These are phyloP conservation scores for Bedellia somnulentella DNA, from an alignment of 2,888 invertebrate species.

Conservation along the genomic window DNA sequence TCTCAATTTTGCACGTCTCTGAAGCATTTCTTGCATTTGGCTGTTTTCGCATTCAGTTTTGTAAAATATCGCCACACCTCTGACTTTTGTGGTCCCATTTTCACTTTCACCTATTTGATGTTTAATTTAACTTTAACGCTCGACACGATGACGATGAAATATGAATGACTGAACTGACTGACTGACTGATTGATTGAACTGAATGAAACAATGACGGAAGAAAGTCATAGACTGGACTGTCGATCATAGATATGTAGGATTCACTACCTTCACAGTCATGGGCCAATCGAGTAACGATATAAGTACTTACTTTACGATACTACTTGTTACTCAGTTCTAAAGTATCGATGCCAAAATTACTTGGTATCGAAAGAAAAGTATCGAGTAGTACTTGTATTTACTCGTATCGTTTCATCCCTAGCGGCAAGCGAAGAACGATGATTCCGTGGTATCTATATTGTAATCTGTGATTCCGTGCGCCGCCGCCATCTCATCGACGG, in stretches of 20 bases:
- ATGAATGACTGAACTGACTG: too few species aligned
- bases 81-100: constrained; percentile 2
- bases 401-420: constrained; percentile 4
- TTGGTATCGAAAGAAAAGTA: constrained; percentile 3
- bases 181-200: too few species aligned
- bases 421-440: too few species aligned
- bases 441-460: too few species aligned
- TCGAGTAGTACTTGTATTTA: constrained; percentile 4
- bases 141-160: too few species aligned
- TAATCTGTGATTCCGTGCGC: too few species aligned
- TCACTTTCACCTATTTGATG: background rate
- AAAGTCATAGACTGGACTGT: background rate
- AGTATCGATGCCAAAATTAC: constrained; percentile 5
- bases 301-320: constrained; percentile 2
- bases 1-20: constrained; percentile 8
- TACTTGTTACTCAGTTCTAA: constrained; percentile 5
- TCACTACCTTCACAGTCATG: background rate
- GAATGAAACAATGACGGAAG: background rate
- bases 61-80: constrained; percentile 5
- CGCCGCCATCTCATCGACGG: too few species aligned
- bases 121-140: too few species aligned
- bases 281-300: constrained; percentile 3
- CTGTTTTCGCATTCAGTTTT: constrained; percentile 2
- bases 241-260: too few species aligned
- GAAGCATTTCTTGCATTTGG: constrained; percentile 4